Percentiles rank a stretch among this genome's conserved stretches.
Evolutionary conservation across 1,140 invertebrate species (phyloP).

Genomic region (Parasteatoda tepidariorum): DNA sequence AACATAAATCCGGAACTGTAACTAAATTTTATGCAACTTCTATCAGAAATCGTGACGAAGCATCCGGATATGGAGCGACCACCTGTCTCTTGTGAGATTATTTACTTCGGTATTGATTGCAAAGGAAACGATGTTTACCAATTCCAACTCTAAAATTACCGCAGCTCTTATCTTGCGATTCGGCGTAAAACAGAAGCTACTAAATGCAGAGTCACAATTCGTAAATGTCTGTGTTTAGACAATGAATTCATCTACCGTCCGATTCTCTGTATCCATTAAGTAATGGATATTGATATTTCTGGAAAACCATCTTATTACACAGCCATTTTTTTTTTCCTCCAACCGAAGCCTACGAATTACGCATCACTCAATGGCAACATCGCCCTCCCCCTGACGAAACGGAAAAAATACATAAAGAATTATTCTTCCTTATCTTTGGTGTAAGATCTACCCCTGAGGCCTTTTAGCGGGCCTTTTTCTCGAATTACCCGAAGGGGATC

Average conservation of each 20-base stretch:
- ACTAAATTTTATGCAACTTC: too few relatives aligned
- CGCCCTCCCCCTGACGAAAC: background rate
- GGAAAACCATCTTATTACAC: conserved; percentile 1
- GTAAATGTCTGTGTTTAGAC: conserved; percentile 7
- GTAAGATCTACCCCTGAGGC: conserved; percentile 23
- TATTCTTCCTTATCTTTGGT: background rate
- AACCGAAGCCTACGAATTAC: background rate
- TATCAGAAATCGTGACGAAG: background rate
- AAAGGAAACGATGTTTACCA: background rate
- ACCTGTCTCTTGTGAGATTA: background rate
- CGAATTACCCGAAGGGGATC: conserved; percentile 42
- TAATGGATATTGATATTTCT: conserved; percentile 25
- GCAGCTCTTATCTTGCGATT: background rate
- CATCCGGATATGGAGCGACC: background rate
- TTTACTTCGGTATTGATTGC: background rate
- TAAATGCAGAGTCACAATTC: background rate
- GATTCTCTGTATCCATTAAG: background rate
- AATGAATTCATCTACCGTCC: background rate
- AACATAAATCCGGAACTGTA: too few relatives aligned
- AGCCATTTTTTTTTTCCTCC: background rate
- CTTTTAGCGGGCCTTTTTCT: conserved; percentile 25
- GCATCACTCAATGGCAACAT: background rate
- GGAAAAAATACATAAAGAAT: background rate
- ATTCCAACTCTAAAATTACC: background rate
- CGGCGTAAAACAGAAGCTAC: conserved; percentile 4